Conservation (phyloP, 1,140 invertebrate species). For the Physella acuta region DNA sequence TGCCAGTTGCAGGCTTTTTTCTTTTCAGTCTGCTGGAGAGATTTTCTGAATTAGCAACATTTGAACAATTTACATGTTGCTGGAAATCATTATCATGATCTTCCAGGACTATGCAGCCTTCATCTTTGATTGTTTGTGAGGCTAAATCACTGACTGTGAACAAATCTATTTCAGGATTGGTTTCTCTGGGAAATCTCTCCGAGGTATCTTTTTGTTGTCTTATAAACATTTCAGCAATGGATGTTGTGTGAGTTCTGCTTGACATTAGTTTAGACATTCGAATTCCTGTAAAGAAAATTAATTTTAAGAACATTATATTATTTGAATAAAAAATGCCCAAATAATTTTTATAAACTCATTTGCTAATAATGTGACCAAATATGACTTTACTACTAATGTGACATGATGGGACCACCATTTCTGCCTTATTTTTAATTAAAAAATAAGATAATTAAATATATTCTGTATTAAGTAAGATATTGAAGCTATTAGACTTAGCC, state of each 20-base stretch:
- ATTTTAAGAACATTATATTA: too few species aligned
- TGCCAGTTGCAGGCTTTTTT: too few species aligned
- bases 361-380: too few species aligned
- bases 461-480: too few species aligned
- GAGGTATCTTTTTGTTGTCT: neutral
- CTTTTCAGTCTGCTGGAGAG: neutral
- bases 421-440: too few species aligned
- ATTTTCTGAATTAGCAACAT: neutral
- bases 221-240: neutral
- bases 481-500: too few species aligned
- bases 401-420: too few species aligned
- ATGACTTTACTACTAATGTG: too few species aligned
- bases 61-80: neutral
- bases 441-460: too few species aligned
- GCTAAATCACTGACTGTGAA: neutral
- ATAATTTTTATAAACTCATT: too few species aligned
- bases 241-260: neutral
- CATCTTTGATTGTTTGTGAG: neutral
- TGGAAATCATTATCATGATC: neutral
- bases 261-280: slow-evolving; percentile 3
- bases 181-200: neutral
- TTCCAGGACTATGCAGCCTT: neutral
- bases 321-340: too few species aligned
- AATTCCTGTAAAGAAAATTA: neutral
- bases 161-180: neutral